A percentile compares a stretch with the other conserved stretches of the same genome.
phyloP scores from a whole-genome alignment of 1,140 invertebrate species.

The Drosophila nannoptera region DNA sequence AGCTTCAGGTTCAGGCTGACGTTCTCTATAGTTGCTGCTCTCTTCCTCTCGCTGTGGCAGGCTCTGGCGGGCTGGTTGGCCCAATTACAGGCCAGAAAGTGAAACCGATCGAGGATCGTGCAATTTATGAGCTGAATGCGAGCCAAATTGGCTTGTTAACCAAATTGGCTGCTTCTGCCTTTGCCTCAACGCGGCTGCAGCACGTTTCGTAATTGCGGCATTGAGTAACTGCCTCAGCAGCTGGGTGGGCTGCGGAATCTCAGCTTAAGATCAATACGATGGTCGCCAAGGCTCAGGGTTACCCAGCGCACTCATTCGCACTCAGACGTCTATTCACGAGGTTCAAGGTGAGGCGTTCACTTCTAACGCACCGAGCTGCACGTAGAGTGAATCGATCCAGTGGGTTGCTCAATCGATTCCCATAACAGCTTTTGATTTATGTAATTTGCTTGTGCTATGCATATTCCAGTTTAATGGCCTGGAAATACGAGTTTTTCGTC shows the following conservation, averaged over 20 bases:
- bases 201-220: conserved; percentile 49
- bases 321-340: conserved; percentile 8
- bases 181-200: conserved; percentile 22
- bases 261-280: conserved; percentile 40
- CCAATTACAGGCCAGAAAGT: conserved; percentile 75
- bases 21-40: conserved; percentile 1
- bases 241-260: conserved; percentile 50
- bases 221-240: conserved; percentile 53
- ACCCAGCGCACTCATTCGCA: conserved; percentile 35
- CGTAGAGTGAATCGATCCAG: not conserved
- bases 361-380: conserved; percentile 37
- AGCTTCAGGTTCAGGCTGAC: conserved; percentile 32
- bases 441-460: not conserved
- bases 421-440: not conserved
- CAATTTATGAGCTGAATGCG: conserved; percentile 39
- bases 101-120: conserved; percentile 51
- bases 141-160: conserved; percentile 72
- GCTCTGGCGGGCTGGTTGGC: conserved; percentile 40
- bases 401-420: conserved; percentile 25
- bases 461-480: not conserved
- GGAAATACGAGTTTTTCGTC: not conserved
- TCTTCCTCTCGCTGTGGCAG: not conserved
- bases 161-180: conserved; percentile 62
- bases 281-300: conserved; percentile 41
- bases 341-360: conserved; percentile 64